These are phyloP conservation scores for Enteromius treurensis DNA, from an alignment of 2,797 vertebrate genomes.

Conservation along the genomic window DNA sequence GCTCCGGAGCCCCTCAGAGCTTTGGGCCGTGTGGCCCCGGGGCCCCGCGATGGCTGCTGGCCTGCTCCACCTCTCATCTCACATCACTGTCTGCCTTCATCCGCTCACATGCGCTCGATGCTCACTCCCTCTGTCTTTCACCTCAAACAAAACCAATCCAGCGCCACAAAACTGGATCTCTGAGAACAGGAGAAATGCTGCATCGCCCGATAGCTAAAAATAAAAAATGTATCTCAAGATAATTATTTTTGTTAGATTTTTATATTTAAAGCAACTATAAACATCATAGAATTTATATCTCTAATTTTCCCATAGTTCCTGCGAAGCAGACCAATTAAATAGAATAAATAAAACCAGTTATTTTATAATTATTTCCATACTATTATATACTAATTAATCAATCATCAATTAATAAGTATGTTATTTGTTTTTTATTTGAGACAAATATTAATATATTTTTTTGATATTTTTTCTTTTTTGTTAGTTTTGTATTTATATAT, in stretches of 20 bases:
- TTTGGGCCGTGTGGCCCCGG: slow-evolving; percentile 22
- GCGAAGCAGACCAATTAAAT: not conserved
- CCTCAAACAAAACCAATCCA: not conserved
- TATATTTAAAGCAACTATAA: not conserved
- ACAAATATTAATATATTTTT: no score
- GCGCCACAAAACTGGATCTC: not conserved
- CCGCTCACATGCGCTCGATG: not conserved
- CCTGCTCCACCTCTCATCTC: slow-evolving; percentile 46
- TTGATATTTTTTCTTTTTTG: no score
- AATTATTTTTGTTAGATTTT: not conserved
- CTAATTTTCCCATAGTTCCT: not conserved
- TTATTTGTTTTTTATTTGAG: no score
- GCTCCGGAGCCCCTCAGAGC: slow-evolving; percentile 55
- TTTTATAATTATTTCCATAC: not conserved
- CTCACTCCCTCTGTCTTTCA: not conserved
- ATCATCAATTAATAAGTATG: no score
- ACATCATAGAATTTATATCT: not conserved
- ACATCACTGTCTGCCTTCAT: slow-evolving; percentile 20
- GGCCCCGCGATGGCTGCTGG: slow-evolving; percentile 69
- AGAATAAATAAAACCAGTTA: not conserved
- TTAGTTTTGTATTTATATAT: no score
- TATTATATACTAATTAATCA: not conserved
- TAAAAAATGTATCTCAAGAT: not conserved
- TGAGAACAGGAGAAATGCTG: not conserved
- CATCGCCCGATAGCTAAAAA: not conserved